Base-by-base conservation (phyloP, 1,140 invertebrate genomes). In the Aphidius ervi region DNA sequence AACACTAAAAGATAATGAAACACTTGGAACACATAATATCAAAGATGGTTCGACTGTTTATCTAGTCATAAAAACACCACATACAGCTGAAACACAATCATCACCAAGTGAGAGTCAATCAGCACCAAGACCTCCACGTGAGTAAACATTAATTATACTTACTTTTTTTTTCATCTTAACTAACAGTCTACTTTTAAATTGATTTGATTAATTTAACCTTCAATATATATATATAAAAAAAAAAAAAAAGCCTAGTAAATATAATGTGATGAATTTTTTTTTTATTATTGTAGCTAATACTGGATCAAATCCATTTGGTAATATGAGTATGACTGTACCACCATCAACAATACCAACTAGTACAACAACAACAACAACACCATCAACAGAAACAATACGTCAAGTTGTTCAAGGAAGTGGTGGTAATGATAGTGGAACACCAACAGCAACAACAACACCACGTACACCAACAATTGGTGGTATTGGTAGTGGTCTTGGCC, bases 31-130 rank as follows among this genome's bases (percentile, higher is more conserved):
- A 71, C 94, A 97, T 80, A 93, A 95, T 77, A 88, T 93, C 67
- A 97, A 95, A 76, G 94, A 99, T 87, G 97, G 96, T 41, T 83
- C 98, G 65, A 96, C 95, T 59, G 92, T 99, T 55, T 97, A 99
- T 81, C 83, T 99, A 67, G 97, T 99, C 45, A 94, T 99, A 58
- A 94, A 97, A 77, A 82, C 86, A 42, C 77, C 70, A 62, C 49
- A 3, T 79, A 58, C 82, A 81, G 63, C 82, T 83, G 49, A 80
- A 61, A n/a, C 42, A 53, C 6, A 82, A 42, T 81, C 83, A 42
- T 75, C 70, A 41, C 76, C 80, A 16, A 70, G 1, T 23, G 23
- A 23, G 3, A 23, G 42, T 39, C 52, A 54, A 16, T 40, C 52
- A 16, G 37, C 78, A 45, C 79, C 83, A 37, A 81, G 85, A 61